These are phyloP conservation scores for Drosophila prosaltans DNA, from an alignment of 1,140 invertebrate species.

Conservation along the genomic window DNA sequence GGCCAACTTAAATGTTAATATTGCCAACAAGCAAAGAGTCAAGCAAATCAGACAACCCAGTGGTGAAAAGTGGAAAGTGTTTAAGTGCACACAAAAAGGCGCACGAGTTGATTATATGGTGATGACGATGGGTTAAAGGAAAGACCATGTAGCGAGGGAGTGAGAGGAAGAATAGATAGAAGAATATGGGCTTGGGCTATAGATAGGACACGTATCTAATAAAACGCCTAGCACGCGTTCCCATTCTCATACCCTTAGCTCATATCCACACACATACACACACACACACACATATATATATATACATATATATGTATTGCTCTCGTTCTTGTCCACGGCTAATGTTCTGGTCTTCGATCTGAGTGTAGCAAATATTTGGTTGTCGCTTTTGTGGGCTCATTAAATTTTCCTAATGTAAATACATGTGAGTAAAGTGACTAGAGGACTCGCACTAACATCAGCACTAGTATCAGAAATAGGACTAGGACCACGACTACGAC, in stretches of 20 bases:
- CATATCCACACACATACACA: neutral
- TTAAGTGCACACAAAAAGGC: slow-evolving; percentile 35
- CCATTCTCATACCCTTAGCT: neutral
- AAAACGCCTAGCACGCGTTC: slow-evolving; percentile 66
- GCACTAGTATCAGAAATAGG: slow-evolving; percentile 1
- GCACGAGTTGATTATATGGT: slow-evolving; percentile 25
- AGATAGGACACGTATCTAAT: slow-evolving; percentile 79
- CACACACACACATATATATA: neutral
- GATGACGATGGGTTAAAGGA: neutral
- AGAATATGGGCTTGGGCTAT: slow-evolving; percentile 28
- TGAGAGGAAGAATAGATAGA: neutral
- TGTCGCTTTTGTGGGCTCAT: slow-evolving; percentile 69
- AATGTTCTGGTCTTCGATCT: slow-evolving; percentile 55
- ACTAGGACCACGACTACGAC: neutral
- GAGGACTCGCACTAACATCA: neutral
- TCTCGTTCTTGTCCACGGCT: slow-evolving; percentile 8
- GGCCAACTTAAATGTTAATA: neutral
- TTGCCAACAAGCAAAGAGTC: neutral
- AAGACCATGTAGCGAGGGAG: neutral
- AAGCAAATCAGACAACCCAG: slow-evolving; percentile 2
- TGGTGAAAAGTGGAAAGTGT: slow-evolving; percentile 32
- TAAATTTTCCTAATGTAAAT: slow-evolving; percentile 77
- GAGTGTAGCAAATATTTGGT: slow-evolving; percentile 63
- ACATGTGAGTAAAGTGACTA: slow-evolving; percentile 32
- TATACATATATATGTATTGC: neutral